These are phyloP conservation scores for Platycnemis pennipes DNA, from an alignment of 2,888 invertebrate genomes.

Conservation along the genomic window DNA sequence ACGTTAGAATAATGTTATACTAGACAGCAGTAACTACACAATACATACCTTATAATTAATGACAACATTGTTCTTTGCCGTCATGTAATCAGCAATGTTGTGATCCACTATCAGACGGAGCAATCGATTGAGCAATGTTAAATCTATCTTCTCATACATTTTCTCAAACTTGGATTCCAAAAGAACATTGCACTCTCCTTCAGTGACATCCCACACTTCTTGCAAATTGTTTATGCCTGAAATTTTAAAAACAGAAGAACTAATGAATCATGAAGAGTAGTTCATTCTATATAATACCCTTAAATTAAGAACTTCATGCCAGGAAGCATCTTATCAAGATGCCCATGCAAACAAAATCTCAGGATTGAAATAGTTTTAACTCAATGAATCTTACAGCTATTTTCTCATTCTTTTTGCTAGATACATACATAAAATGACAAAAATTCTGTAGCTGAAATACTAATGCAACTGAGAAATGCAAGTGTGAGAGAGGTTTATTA, in stretches of 20 bases:
- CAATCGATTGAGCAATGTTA: slow-evolving; percentile 97
- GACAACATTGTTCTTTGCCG: slow-evolving; percentile 99
- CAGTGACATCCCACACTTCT: slow-evolving; percentile 99
- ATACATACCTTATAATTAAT: slow-evolving; percentile 94
- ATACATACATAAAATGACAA: too few species aligned
- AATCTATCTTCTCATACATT: slow-evolving; percentile 99
- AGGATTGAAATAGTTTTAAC: neutral
- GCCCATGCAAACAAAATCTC: neutral
- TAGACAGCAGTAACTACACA: neutral
- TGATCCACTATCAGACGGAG: slow-evolving; percentile 99
- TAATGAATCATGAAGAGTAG: neutral
- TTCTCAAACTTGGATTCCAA: slow-evolving; percentile 98
- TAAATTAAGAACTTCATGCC: neutral
- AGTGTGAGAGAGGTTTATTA: slow-evolving; percentile 76
- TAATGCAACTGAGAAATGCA: too few species aligned
- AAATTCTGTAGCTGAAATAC: neutral
- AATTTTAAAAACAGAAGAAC: slow-evolving; percentile 69
- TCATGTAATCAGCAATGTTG: slow-evolving; percentile 99
- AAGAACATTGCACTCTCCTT: slow-evolving; percentile 99
- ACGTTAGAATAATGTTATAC: neutral
- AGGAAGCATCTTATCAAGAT: neutral
- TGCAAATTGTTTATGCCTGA: slow-evolving; percentile 96
- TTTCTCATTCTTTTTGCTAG: too few species aligned
- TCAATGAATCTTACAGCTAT: neutral
- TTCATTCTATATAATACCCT: neutral